These are phyloP conservation scores for Penaeus vannamei DNA, from an alignment of 1,140 invertebrate genomes.

Conservation along the genomic window DNA sequence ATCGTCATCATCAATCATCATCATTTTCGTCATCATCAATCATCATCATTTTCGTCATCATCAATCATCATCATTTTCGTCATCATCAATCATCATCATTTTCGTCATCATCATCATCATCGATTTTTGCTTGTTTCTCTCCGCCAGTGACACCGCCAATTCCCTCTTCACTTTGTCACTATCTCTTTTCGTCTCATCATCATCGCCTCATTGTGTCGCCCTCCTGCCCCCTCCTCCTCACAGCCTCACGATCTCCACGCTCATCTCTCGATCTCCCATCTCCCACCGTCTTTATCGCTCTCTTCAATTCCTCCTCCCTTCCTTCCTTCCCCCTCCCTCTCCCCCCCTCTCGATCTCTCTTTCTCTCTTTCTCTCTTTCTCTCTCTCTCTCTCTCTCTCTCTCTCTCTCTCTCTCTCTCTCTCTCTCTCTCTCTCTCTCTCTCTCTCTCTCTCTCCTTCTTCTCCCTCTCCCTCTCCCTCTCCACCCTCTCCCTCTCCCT, in stretches of 20 bases:
- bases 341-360: background rate
- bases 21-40: no score
- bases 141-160: background rate
- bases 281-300: background rate
- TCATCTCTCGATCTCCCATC: background rate
- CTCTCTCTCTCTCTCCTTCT: background rate
- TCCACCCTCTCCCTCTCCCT: background rate
- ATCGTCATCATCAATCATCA: no score
- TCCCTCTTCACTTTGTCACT: background rate
- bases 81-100: background rate
- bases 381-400: background rate
- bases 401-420: background rate
- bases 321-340: background rate
- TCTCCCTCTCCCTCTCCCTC: background rate
- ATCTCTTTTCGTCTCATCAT: background rate
- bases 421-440: no score
- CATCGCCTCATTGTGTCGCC: background rate
- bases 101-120: background rate
- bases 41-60: no score
- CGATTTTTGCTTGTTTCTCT: background rate
- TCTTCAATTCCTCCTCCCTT: background rate
- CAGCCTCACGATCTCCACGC: background rate
- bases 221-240: background rate
- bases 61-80: no score
- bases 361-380: background rate